Evolutionary conservation across 1,140 invertebrate genomes (phyloP), one percentile per base, ranked within the genome.

Genomic region (Pissodes strobi): DNA sequence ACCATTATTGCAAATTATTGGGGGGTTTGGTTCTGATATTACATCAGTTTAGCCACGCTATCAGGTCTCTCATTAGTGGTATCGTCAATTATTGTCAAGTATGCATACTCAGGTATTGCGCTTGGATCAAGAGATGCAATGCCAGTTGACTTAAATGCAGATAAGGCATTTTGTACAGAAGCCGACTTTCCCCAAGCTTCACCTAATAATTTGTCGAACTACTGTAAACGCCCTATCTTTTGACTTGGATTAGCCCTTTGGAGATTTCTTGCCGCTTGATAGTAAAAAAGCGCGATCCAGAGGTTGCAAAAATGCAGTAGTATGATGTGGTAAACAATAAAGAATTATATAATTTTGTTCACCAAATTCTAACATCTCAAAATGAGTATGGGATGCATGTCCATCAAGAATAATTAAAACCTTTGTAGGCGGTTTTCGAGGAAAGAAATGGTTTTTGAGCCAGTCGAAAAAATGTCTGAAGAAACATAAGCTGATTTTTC

Each of bases 351-450:
- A 61, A 58, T 74, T 75, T 38, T 69, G 49, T n/a, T 46, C 38
- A 53, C 69, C 66, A 39, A 66, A 66, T 51, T 73, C 60, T 23
- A 74, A 57, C 22, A 71, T 30, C 27, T 74, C 64, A 19, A 69
- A 9, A 13, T 51, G 34, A 57, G 52, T 70, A 53, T 79, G 78
- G 8, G 76, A 78, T 19, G 70, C 62, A 66, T 80, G 76, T n/a
- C 78, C 74, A 66, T 81, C 79, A 45, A 81, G n/a, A 64, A 80
- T 71, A 5, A 78, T 41, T 21, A 80, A 57, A 38, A 73, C 72
- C 55, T 78, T 79, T 37, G 75, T 75, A 12, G 27, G 27, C 5
- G 68, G 68, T 60, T 80, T 81, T 17, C 46, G 51, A n/a, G 73
- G 73, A 27, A 79, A 23, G 65, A 79, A 80, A 22, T 74, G 61